Evolutionary conservation across 2,113 vertebrate genomes (phyloP).

Genomic region (Stigmatopora nigra): DNA sequence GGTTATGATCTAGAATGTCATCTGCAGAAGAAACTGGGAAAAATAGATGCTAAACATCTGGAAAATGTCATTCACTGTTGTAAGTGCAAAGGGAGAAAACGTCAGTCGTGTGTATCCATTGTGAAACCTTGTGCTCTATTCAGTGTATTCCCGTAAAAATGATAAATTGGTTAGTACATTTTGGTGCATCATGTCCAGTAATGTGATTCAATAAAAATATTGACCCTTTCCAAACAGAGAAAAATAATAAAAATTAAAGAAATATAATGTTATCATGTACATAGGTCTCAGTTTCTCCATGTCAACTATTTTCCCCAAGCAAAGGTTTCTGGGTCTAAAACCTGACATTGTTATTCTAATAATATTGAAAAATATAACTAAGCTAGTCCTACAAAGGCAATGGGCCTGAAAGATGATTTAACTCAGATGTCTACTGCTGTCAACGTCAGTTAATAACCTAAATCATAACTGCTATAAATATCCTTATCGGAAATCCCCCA

Average conservation of each 20-base stretch:
- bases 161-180: conserved; percentile 74
- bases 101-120: conserved; percentile 89
- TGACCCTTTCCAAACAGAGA: conserved; percentile 85
- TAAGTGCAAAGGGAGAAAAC: conserved; percentile 84
- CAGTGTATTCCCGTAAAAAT: conserved; percentile 92
- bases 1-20: conserved; percentile 60
- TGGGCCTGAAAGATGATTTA: too few species aligned
- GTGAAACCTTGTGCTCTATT: conserved; percentile 92
- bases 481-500: too few species aligned
- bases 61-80: conserved; percentile 79
- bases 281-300: conserved; percentile 20
- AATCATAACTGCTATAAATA: too few species aligned
- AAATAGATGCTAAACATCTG: conserved; percentile 51
- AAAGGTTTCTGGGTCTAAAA: background rate
- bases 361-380: background rate
- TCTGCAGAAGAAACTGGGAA: conserved; percentile 21
- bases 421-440: too few species aligned
- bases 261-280: conserved; percentile 40
- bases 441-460: too few species aligned
- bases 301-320: background rate
- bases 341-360: background rate
- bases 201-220: conserved; percentile 86
- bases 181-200: conserved; percentile 90
- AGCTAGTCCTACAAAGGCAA: too few species aligned
- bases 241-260: conserved; percentile 85